Evolutionary conservation across 2,113 vertebrate genomes (phyloP), one percentile per base, ranked within the genome.

Genomic region (Lagopus leucura): DNA sequence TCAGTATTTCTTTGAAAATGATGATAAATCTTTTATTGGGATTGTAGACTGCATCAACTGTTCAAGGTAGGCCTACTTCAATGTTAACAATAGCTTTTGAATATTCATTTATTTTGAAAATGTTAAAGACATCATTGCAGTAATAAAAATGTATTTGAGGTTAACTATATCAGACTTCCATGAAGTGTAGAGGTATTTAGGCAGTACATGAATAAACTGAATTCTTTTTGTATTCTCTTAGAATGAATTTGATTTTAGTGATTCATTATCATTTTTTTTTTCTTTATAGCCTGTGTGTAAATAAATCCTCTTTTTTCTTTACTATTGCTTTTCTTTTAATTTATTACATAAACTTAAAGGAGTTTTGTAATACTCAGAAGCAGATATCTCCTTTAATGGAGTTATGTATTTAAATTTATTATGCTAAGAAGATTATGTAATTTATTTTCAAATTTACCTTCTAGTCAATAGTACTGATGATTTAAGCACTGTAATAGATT

Each of bases 21-120:
- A 99, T 6, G 98, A 99, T 90, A 98, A 97, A 97, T 98, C 99
- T 34, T 99, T 99, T 97, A 93, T 95, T 91, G 98, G 99, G 52
- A 97, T 99, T 20, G 96, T 99, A 94, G 99, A 99, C 96, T 99
- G 99, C 96, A 98, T 98, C 92, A 99, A 99, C 98, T 99, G 99
- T 89, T 99, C 99, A 95, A 99, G 99, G 99, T 99, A 98, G 89
- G 83, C 61, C 36, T 86, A 65, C 25, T 92, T 76, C 16, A 55
- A 4, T 79, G 48, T 45, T 27, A 76, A 30, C 58, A 72, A 55
- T 34, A 61, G 74, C 5, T 52, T 82, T 1, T 11, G 17, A 5
- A 22, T 70, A 71, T 52, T 70, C 0, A 20, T 61, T 86, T 86
- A 27, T 86, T 57, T 77, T 71, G 18, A 2, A 43, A 64, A 81